phyloP scores from a whole-genome alignment of 2,113 vertebrate species.

The Carlito syrichta region DNA sequence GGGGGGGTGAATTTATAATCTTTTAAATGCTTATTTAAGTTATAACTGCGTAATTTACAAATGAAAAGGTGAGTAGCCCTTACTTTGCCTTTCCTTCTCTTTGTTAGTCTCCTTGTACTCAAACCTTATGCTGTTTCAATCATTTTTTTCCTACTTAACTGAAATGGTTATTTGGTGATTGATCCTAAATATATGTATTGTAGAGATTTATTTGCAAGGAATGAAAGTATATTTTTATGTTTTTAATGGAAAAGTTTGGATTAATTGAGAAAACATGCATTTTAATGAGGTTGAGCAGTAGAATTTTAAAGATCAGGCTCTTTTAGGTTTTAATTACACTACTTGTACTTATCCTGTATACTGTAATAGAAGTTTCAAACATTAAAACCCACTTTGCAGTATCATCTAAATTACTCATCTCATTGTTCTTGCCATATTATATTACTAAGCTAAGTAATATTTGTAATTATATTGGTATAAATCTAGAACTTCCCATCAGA shows the following conservation, averaged over 20 bases:
- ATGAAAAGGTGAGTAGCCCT: not conserved
- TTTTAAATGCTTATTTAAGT: not conserved
- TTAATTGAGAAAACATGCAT: slow-evolving; percentile 69
- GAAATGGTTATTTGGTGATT: slow-evolving; percentile 49
- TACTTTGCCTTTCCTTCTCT: not conserved
- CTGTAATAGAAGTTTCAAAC: slow-evolving; percentile 58
- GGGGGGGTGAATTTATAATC: not conserved
- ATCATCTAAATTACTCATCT: slow-evolving; percentile 66
- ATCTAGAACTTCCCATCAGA: slow-evolving; percentile 59
- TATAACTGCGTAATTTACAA: not conserved
- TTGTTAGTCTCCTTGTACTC: not conserved
- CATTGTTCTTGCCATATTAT: slow-evolving; percentile 66
- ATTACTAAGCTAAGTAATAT: slow-evolving; percentile 55
- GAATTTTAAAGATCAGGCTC: slow-evolving; percentile 31
- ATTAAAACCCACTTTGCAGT: slow-evolving; percentile 48
- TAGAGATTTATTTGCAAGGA: slow-evolving; percentile 52
- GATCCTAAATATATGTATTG: slow-evolving; percentile 59
- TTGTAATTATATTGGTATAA: slow-evolving; percentile 65
- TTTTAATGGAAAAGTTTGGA: slow-evolving; percentile 71
- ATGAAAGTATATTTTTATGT: slow-evolving; percentile 63
- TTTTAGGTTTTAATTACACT: slow-evolving; percentile 67
- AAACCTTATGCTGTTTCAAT: not conserved
- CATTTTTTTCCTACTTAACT: slow-evolving; percentile 40
- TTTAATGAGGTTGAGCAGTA: slow-evolving; percentile 52
- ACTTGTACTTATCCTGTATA: slow-evolving; percentile 45